These are phyloP conservation scores for Myiothlypis coronata DNA, from an alignment of 2,797 vertebrate genomes.

Conservation along the genomic window DNA sequence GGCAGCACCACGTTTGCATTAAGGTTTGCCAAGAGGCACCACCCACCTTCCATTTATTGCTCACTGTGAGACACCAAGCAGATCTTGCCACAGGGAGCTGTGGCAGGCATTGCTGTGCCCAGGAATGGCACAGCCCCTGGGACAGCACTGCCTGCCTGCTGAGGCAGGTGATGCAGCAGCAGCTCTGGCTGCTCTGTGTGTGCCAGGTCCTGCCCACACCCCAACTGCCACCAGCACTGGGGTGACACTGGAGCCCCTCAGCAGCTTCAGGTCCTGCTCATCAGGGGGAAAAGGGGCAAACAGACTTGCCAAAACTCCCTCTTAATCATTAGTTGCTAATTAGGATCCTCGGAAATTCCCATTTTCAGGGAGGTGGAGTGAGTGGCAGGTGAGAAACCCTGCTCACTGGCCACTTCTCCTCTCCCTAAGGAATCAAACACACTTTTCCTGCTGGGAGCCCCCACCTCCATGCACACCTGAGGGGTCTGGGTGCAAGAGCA, in stretches of 20 bases:
- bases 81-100: too few species aligned
- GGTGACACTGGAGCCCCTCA: accelerated
- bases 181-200: background rate
- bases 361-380: background rate
- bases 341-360: background rate
- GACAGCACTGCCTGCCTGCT: too few species aligned
- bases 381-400: background rate
- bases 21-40: background rate
- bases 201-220: accelerated
- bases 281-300: background rate
- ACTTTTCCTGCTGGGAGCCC: background rate
- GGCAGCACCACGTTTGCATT: background rate
- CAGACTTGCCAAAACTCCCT: background rate
- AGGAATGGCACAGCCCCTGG: accelerated
- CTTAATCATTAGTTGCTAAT: background rate
- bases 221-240: accelerated
- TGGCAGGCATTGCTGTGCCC: too few species aligned
- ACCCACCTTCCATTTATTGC: background rate
- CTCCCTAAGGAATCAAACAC: background rate
- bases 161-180: too few species aligned
- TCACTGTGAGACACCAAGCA: background rate
- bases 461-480: background rate
- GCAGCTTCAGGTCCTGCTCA: background rate
- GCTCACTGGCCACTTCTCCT: background rate
- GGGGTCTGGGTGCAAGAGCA: background rate